Evolutionary conservation across 2,797 vertebrate genomes (phyloP).

Genomic region (Chelon labrosus): DNA sequence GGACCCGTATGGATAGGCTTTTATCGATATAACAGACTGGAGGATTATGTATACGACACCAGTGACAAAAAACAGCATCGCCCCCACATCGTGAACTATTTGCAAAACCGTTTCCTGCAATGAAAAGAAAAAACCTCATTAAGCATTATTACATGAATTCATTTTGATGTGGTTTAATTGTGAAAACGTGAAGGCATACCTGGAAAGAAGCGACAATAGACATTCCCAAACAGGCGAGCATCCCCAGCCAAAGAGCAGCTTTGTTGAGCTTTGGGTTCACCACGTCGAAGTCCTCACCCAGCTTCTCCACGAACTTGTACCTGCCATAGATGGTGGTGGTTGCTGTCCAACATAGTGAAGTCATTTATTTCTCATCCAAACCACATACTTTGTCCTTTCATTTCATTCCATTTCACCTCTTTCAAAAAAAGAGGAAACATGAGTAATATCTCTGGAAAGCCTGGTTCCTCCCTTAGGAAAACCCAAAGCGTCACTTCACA

Average conservation of each 20-base stretch:
- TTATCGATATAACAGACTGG: slow-evolving; percentile 88
- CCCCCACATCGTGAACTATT: slow-evolving; percentile 88
- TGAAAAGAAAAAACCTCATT: neutral
- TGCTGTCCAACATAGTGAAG: slow-evolving; percentile 75
- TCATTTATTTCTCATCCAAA: neutral
- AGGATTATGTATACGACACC: slow-evolving; percentile 88
- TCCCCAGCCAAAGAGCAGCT: slow-evolving; percentile 81
- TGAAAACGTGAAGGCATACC: slow-evolving; percentile 77
- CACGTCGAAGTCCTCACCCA: slow-evolving; percentile 73
- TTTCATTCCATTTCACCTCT: slow-evolving; percentile 18
- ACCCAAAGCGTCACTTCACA: slow-evolving; percentile 24
- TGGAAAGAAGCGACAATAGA: slow-evolving; percentile 94
- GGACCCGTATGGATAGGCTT: slow-evolving; percentile 82
- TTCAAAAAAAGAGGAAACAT: slow-evolving; percentile 70
- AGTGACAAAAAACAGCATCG: slow-evolving; percentile 88
- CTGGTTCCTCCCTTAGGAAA: slow-evolving; percentile 40
- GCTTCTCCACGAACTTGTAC: slow-evolving; percentile 90
- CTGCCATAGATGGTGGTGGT: slow-evolving; percentile 89
- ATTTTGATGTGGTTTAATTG: neutral
- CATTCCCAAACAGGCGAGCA: slow-evolving; percentile 91
- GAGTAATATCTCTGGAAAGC: slow-evolving; percentile 8
- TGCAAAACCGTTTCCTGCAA: slow-evolving; percentile 88
- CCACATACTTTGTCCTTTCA: slow-evolving; percentile 54
- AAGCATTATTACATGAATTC: neutral
- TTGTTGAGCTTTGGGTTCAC: slow-evolving; percentile 79